phyloP scores from a whole-genome alignment of 2,888 invertebrate species.

The Microplitis manilae region DNA sequence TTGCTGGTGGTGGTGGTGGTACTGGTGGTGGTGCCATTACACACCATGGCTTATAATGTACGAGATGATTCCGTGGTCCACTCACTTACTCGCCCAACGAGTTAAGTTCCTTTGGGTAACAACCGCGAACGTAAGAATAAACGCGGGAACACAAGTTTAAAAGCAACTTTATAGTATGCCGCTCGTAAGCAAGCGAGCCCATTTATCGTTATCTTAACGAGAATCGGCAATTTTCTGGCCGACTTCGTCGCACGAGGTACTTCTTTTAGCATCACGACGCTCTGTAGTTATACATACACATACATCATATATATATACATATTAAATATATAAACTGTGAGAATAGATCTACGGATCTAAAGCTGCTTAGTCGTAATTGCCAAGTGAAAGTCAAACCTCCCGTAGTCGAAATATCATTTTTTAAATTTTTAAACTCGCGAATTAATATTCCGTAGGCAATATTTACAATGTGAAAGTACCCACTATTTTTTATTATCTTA shows the following conservation, averaged over 20 bases:
- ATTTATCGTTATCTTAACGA: constrained; percentile 64
- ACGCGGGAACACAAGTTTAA: constrained; percentile 24
- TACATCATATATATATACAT: not conserved
- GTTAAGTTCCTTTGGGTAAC: constrained; percentile 11
- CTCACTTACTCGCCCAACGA: constrained; percentile 1
- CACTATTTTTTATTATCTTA: not conserved
- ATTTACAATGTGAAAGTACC: constrained; percentile 19
- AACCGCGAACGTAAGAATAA: constrained; percentile 4
- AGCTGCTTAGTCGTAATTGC: constrained; percentile 60
- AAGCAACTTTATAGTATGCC: constrained; percentile 50
- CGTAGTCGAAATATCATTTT: constrained; percentile 2
- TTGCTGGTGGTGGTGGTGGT: not conserved
- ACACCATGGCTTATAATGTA: constrained; percentile 1
- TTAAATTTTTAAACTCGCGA: not conserved
- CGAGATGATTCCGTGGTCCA: constrained; percentile 31
- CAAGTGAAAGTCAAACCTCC: constrained; percentile 59
- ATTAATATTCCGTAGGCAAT: not conserved
- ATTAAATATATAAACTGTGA: constrained; percentile 42
- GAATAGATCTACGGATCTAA: constrained; percentile 49
- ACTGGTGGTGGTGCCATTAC: not conserved
- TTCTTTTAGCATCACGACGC: constrained; percentile 36
- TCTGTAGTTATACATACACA: constrained; percentile 27
- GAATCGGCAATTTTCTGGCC: constrained; percentile 64
- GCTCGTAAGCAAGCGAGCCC: constrained; percentile 45
- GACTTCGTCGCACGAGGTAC: constrained; percentile 48